Evolutionary conservation across 2,797 vertebrate genomes (phyloP).

Genomic region (Epinephelus awoara): DNA sequence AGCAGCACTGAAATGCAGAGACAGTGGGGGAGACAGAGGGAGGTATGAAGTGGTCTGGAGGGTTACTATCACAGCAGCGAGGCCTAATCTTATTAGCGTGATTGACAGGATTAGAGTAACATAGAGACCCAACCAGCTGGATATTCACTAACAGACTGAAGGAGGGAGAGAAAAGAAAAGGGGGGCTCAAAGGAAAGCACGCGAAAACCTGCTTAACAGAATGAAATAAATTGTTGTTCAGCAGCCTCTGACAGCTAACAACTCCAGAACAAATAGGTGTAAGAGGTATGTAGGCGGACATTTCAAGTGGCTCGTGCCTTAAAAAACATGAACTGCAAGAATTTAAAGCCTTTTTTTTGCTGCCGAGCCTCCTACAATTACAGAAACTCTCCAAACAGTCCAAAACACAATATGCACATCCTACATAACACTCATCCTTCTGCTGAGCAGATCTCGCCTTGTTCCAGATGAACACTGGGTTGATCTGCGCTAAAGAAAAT

Average conservation of each 20-base stretch:
- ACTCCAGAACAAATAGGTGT: constrained; percentile 24
- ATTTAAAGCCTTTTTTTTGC: neutral
- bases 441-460: constrained; percentile 39
- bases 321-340: constrained; percentile 18
- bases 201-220: constrained; percentile 27
- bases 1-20: constrained; percentile 23
- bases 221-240: constrained; percentile 23
- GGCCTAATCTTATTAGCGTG: constrained; percentile 81
- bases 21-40: constrained; percentile 15
- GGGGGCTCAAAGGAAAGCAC: constrained; percentile 33
- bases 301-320: neutral
- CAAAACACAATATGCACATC: constrained; percentile 13
- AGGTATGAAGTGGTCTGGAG: constrained; percentile 43
- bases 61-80: constrained; percentile 71
- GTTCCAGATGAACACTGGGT: constrained; percentile 40
- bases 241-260: constrained; percentile 12
- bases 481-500: constrained; percentile 17
- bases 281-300: constrained; percentile 1
- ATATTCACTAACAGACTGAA: constrained; percentile 51
- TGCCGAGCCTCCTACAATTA: neutral
- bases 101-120: constrained; percentile 78
- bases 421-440: constrained; percentile 9
- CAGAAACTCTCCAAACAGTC: neutral
- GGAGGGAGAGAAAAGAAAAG: constrained; percentile 17
- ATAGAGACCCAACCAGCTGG: constrained; percentile 76